Base-by-base conservation (phyloP, 2,113 vertebrate species). In the Dendropsophus ebraccatus region DNA sequence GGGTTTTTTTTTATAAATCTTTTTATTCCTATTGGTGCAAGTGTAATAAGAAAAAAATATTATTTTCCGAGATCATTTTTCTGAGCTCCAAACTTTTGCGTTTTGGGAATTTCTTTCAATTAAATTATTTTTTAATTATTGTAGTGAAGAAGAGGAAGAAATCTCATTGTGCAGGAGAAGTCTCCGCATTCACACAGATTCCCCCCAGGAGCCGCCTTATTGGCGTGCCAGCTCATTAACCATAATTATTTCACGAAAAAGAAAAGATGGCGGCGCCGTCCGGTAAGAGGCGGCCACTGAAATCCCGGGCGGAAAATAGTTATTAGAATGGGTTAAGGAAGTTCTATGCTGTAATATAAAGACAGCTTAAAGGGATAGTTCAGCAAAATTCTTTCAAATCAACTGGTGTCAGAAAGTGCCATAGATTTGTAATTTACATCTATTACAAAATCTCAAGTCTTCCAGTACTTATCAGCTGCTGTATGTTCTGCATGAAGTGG, bases 101-200 rank as follows among this genome's bases (percentile, higher is more conserved):
- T 54, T 77, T 54, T 77, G 75, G 75, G 75, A 77, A 70, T 77
- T 23, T 77, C 52, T 35, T 54, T 54, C 17, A 77, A 77, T 77
- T 49, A 77, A 77, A 54, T 30, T 54, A 77, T 54, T 30, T 54
- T 54, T 70, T 70, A 77, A 77, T 77, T 77, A 54, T 77, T 54
- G 50, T 32, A 12, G 67, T 23, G 49, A 50, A 75, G 73, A 75
- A 28, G 17, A 69, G 9, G 32, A 19, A 76, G 16, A n/a, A 47
- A 47, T 49, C 41, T 30, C 74, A 76, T 77, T 56, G 49, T 54
- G 49, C 50, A 54, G 75, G 30, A 30, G 25, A 77, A 21, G 50
- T 70, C 49, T 54, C 30, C 13, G 50, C 11, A 32, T 54, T 54
- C 21, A 35, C 17, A 11, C 5, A 14, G 49, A 54, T 54, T 54